Percentiles rank a stretch among this genome's conserved stretches.
phyloP scores from a whole-genome alignment of 2,888 invertebrate species.

The Pseudococcus longispinus region DNA sequence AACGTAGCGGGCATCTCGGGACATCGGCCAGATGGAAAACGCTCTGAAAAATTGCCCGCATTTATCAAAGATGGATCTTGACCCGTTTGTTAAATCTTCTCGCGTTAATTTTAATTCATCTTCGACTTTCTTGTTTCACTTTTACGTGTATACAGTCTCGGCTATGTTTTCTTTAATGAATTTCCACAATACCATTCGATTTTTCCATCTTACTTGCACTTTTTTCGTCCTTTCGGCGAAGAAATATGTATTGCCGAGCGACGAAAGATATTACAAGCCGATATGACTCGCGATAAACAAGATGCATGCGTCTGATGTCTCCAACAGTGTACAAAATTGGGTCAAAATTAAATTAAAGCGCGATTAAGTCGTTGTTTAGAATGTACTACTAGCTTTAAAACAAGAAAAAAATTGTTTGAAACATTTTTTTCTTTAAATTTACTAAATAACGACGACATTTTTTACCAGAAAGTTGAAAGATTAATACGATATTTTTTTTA shows the following conservation, averaged over 20 bases:
- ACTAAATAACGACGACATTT: neutral
- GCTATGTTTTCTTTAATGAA: neutral
- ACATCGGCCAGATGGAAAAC: constrained; percentile 47
- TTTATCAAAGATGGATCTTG: constrained; percentile 44
- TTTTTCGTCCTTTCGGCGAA: no score
- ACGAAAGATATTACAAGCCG: no score
- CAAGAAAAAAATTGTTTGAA: neutral
- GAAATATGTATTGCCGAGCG: no score
- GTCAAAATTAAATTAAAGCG: neutral
- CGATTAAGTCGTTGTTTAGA: neutral
- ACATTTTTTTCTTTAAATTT: neutral
- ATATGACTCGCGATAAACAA: no score
- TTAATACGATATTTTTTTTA: constrained; percentile 11
- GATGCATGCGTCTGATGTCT: no score
- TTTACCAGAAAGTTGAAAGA: constrained; percentile 10
- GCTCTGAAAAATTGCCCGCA: constrained; percentile 46
- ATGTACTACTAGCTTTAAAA: neutral
- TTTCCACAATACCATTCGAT: neutral
- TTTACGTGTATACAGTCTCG: neutral
- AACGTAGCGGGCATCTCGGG: constrained; percentile 48
- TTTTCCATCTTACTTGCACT: neutral
- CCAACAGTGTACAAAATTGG: no score
- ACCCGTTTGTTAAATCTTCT: constrained; percentile 42
- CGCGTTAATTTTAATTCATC: constrained; percentile 44
- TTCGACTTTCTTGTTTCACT: constrained; percentile 1